Conservation (phyloP, 2,113 vertebrate genomes). For the Solenodon paradoxus region DNA sequence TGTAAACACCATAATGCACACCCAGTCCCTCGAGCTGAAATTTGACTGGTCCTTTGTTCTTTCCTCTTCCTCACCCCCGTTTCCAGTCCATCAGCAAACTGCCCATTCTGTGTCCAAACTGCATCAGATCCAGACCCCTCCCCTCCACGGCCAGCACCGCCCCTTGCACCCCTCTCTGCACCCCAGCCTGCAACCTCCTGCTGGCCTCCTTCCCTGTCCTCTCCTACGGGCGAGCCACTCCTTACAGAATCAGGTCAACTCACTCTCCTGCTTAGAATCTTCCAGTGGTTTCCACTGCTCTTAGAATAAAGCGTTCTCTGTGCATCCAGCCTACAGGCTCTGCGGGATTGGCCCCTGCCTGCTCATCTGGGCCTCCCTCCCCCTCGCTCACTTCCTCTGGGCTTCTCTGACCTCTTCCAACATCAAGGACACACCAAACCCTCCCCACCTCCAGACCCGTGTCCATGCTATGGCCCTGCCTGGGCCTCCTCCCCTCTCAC, state of each 20-base stretch:
- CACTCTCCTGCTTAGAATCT: neutral
- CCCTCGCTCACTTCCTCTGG: accelerated
- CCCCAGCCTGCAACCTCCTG: neutral
- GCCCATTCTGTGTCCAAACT: neutral
- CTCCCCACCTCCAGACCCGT: neutral
- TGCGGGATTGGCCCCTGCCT: too few relatives aligned
- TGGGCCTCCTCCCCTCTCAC: neutral
- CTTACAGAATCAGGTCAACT: neutral
- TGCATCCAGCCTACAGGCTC: neutral
- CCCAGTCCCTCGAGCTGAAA: neutral
- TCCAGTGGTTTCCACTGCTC: neutral
- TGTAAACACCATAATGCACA: neutral
- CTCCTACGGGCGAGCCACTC: neutral
- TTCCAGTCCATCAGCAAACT: neutral
- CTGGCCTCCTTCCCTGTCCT: neutral
- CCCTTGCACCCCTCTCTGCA: neutral
- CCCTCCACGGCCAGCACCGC: accelerated
- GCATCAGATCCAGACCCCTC: accelerated
- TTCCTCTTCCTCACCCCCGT: neutral
- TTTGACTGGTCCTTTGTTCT: neutral
- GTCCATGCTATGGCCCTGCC: neutral
- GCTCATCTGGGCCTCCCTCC: too few relatives aligned
- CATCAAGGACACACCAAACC: neutral
- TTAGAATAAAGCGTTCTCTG: neutral
- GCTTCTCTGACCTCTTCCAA: neutral